Base-by-base conservation (phyloP, 2,113 vertebrate species). In the Cochlearius cochlearius region DNA sequence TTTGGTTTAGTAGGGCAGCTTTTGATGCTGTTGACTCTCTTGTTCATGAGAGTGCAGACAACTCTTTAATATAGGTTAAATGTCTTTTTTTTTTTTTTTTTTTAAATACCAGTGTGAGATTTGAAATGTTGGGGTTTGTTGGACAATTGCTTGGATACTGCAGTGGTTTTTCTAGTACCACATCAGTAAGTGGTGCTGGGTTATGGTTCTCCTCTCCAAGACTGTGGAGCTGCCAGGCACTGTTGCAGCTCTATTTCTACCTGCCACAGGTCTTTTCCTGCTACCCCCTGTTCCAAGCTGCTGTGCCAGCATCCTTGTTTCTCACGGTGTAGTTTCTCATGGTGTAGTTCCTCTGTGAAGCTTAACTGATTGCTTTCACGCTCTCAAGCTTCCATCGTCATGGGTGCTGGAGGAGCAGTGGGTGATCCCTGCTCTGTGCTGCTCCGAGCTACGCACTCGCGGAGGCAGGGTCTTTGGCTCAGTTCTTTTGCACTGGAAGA, bases 251-350 rank as follows among this genome's bases (percentile, higher is more conserved):
- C 62, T 41, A 6, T 30, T 52, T 50, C 43, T 87, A 9, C 55
- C 32, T 71, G 11, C 69, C 38, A 6, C 1, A 1, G 26, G 12
- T 41, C 67, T 23, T 15, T 53, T 26, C 43, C 56, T 15, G 2
- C 45, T 39, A 1, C n/a, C 72, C 29, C 39, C 17, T 18, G 14
- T 41, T 25, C 27, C 52, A n/a, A 7, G 7, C 9, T 58, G 56
- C 58, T 41, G 12, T 47, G 68, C 80, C 67, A 10, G 58, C 34
- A 18, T 26, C 41, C 81, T 34, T 27, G 21, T 45, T 74, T 53
- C 63, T 91, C 32, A 0, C 1, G 0, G 1, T 11, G 17, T 23
- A 2, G 22, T 45, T 18, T 15, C 41, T 43, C 14, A 43, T 43
- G 41, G 1, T 11, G 17, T 23, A 2, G 22, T 45, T 19, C 3